Base-by-base conservation (phyloP, 2,797 vertebrate species). In the Chromis chromis region DNA sequence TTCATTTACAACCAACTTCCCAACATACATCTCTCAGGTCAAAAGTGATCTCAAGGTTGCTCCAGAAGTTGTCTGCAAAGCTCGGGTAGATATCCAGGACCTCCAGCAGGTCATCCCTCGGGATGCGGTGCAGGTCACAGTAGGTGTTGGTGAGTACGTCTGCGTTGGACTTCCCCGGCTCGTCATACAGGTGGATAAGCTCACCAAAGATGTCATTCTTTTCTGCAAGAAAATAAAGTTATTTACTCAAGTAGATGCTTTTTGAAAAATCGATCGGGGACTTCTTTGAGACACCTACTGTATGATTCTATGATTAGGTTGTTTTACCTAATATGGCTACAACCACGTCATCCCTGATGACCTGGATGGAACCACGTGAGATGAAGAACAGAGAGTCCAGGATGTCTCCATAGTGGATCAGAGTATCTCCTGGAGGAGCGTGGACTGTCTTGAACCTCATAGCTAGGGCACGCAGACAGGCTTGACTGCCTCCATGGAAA, bases 131-230 rank as follows among this genome's bases (percentile, higher is more conserved):
- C 85, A 99, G 90, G 87, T 99, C 97, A 0, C 97, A 99, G 90
- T 99, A 99, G 53, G 98, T 97, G 76, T 96, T 91, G 13, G 97
- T 96, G 68, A 93, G 91, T 39, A 99, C 96, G 0, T 99, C 97
- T 0, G 96, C 95, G 0, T 94, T 99, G 66, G 97, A 97, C 83
- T 96, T 97, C 27, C 98, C 98, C 0, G 97, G 96, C 66, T 95
- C 95, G 1, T 96, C 94, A 0, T 96, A 96, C 63, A 98, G 94
- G 75, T 96, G 96, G 73, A 99, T 94, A 0, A 93, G 93, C 84
- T 99, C 98, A 2, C 98, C 98, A 66, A 99, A 98, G 44, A 97
- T 96, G 87, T 98, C 96, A 0, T 98, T 98, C 90, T 96, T 98
- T 55, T 96, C 98, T 99, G 89, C 61, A 88, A 61, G 57, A 75